Conservation (phyloP, 2,888 invertebrate genomes). For the Leucoma salicis region DNA sequence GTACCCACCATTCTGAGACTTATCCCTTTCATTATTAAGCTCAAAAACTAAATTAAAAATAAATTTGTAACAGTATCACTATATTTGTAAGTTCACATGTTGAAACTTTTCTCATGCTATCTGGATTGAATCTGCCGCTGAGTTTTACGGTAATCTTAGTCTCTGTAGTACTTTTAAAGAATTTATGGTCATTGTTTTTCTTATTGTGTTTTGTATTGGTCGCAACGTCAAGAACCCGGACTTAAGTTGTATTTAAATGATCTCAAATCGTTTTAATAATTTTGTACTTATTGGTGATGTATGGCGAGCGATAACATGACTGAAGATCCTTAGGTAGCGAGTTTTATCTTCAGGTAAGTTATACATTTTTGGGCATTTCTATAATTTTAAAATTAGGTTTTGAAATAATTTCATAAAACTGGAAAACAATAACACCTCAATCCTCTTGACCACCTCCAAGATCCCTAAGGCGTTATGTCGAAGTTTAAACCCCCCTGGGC, state of each 20-base stretch:
- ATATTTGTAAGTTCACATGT: slow-evolving; percentile 43
- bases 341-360: too few species aligned
- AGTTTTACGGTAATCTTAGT: slow-evolving; percentile 69
- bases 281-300: too few species aligned
- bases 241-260: slow-evolving; percentile 28
- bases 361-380: too few species aligned
- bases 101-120: slow-evolving; percentile 68
- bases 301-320: too few species aligned
- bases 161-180: slow-evolving; percentile 45
- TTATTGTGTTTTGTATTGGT: slow-evolving; percentile 39
- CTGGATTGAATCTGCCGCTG: slow-evolving; percentile 61
- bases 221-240: slow-evolving; percentile 31
- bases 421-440: too few species aligned
- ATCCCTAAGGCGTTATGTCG: too few species aligned
- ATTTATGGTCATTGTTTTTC: slow-evolving; percentile 53
- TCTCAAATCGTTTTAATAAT: too few species aligned
- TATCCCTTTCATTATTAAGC: slow-evolving; percentile 7
- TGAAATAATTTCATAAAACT: too few species aligned
- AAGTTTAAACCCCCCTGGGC: too few species aligned
- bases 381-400: too few species aligned
- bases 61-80: slow-evolving; percentile 9
- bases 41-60: slow-evolving; percentile 8
- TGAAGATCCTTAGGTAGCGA: too few species aligned
- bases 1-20: not conserved
- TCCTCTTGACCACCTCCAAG: too few species aligned